Conservation (phyloP, 1,140 invertebrate species). For the Uloborus diversus region DNA sequence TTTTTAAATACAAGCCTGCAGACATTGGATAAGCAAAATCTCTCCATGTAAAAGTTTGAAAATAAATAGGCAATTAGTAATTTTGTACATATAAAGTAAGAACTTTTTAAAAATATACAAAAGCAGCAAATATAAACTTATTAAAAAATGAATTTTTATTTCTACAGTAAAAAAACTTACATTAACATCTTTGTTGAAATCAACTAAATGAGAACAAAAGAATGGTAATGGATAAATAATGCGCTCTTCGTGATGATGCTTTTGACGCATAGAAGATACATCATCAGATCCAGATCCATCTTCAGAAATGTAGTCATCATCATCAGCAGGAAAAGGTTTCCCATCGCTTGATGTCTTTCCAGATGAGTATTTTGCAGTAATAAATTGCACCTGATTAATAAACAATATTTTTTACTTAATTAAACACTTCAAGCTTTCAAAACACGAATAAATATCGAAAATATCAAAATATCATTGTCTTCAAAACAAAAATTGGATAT, state of each 20-base stretch:
- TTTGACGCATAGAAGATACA: not conserved
- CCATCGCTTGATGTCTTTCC: constrained; percentile 1
- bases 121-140: no score
- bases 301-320: constrained; percentile 51
- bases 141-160: no score
- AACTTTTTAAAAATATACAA: no score
- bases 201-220: not conserved
- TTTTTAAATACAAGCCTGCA: no score
- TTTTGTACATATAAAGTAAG: no score
- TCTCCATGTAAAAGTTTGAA: no score
- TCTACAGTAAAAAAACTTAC: constrained; percentile 32
- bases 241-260: not conserved
- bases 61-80: no score
- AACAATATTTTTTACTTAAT: not conserved
- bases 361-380: constrained; percentile 11
- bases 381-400: constrained; percentile 38
- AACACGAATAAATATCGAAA: no score
- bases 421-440: no score
- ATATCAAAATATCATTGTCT: no score
- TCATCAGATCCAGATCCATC: constrained; percentile 48
- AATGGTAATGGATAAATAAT: constrained; percentile 36
- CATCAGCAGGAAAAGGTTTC: constrained; percentile 36
- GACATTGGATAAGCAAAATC: no score
- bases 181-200: not conserved
- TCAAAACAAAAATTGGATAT: no score